Evolutionary conservation across 1,140 invertebrate species (phyloP), one percentile per base, ranked within the genome.

Genomic region (Hesperophylax magnus): DNA sequence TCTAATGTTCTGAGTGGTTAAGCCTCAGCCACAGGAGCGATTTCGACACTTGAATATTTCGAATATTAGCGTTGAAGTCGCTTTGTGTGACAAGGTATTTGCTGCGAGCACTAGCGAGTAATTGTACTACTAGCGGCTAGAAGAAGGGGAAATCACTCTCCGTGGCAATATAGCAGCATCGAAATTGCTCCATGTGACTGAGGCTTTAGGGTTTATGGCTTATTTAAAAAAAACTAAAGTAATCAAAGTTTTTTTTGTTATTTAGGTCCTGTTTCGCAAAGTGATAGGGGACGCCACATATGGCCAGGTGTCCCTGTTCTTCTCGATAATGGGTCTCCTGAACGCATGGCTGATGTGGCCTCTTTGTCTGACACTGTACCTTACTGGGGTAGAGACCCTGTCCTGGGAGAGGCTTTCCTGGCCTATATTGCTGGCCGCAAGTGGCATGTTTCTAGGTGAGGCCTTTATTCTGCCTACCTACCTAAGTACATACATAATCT

Each of bases 211-310:
- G 18, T 56, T n/a, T 17, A 56, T 56, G 5, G 7, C 54, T 20
- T 56, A 9, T 56, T 20, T 17, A 0, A 5, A 20, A 56, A 54
- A 54, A 56, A n/a, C 1, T 56, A 17, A 34, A 34, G 34, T 34
- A 34, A 34, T 34, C 34, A 8, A 34, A 34, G 34, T 56, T 56
- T 14, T 58, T 22, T 0, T 58, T 58, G 20, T 84, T 56, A 24
- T 34, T 75, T 78, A 97, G 95, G 96, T 97, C 74, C 91, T 97
- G 81, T 97, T 97, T 88, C 95, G 96, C 86, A 97, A 97, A 90
- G 94, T 97, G 71, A 94, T 98, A 87, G 96, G 96, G n/a, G 96
- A 97, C 84, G 95, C 96, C 58, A 96, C 93, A 60, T 94, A 95
- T 80, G 96, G 96, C 15, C 96, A 97, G 89, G 93, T 97, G 78